Evolutionary conservation across 1,140 invertebrate species (phyloP), one percentile per base, ranked within the genome.

Genomic region (Diorhabda carinulata): DNA sequence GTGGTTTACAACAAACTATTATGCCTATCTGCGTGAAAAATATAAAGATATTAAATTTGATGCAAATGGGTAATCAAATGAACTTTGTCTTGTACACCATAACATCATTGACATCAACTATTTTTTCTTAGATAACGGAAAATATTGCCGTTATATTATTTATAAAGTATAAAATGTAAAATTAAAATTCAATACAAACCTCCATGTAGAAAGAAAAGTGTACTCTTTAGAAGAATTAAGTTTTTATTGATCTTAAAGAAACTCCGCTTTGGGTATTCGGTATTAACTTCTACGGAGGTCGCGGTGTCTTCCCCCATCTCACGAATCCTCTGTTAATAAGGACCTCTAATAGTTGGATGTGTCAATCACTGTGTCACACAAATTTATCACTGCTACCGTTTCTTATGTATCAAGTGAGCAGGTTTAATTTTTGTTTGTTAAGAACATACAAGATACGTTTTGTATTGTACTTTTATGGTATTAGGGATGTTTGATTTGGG

Each of bases 121-220:
- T 25, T 25, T 25, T 1, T 25, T 25, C 25, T 25, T 25, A 25
- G 25, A 25, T 25, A 25, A 25, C 25, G 25, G 25, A 25, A 25
- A 25, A 25, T 25, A 25, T 25, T 25, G 25, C 25, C 25, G 25
- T 25, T 25, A 25, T 25, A 25, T 25, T 25, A 25, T 25, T 25
- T 25, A 25, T 25, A 25, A 25, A 25, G 25, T 25, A 25, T 25
- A 25, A 25, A 25, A 25, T 25, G 25, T 25, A 25, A 1, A 25
- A 25, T 25, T 25, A 25, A 57, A 64, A 43, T n/a, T 59, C 7
- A 63, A 52, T 66, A 71, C 80, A 81, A 83, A 90, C 88, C 88
- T 82, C 91, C 91, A 79, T 91, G 92, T 85, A 91, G 90, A 74
- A 92, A 88, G 80, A 93, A 92, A 5, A 92, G 81, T 57, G 90